Percentiles rank a stretch among this genome's conserved stretches.
phyloP scores from a whole-genome alignment of 1,140 invertebrate species.

The Heliconius hewitsoni region DNA sequence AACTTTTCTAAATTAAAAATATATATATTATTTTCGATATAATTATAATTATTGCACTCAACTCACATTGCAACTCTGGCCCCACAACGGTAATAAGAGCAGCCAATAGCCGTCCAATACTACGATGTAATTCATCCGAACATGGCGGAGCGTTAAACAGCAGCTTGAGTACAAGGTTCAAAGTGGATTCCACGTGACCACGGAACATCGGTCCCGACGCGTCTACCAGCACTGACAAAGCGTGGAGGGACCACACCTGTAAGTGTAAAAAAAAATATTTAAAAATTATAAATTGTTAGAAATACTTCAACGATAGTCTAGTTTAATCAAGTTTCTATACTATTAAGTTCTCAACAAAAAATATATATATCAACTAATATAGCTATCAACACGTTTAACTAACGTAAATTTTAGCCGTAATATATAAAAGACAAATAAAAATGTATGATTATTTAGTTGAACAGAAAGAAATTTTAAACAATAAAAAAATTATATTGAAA shows the following conservation, averaged over 20 bases:
- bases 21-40: too few species aligned
- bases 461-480: too few species aligned
- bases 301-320: background rate
- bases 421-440: too few species aligned
- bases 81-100: conserved; percentile 98
- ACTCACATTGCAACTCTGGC: conserved; percentile 94
- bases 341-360: too few species aligned
- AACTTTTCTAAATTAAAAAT: too few species aligned
- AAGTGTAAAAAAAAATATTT: background rate
- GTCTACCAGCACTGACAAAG: conserved; percentile 96
- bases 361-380: too few species aligned
- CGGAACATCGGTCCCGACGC: conserved; percentile 99
- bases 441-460: too few species aligned
- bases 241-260: conserved; percentile 98
- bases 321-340: too few species aligned
- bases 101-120: conserved; percentile 95
- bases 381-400: too few species aligned
- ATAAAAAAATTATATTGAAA: too few species aligned
- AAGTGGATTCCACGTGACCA: conserved; percentile 96
- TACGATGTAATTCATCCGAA: conserved; percentile 93
- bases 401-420: too few species aligned
- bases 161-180: conserved; percentile 94
- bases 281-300: conserved; percentile 23
- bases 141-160: conserved; percentile 94
- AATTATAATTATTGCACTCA: background rate